Conservation (phyloP, 2,113 vertebrate genomes). For the Cinclus mexicanus region DNA sequence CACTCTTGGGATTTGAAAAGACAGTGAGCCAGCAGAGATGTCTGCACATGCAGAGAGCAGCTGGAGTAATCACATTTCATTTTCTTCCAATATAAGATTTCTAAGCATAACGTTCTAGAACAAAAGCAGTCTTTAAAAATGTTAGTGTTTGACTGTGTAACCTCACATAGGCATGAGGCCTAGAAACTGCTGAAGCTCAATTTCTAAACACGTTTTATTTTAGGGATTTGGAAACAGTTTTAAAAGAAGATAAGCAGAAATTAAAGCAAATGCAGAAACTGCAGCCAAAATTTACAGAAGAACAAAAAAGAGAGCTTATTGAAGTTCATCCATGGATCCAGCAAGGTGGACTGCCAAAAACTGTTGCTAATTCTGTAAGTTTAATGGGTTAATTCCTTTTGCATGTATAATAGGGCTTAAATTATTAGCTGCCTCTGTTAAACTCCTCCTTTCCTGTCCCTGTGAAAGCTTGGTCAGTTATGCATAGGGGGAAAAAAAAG, state of each 20-base stretch:
- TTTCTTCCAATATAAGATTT: background rate
- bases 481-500: background rate
- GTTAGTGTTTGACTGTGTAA: background rate
- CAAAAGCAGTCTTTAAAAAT: background rate
- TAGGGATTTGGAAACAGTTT: slow-evolving; percentile 82
- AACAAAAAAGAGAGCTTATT: slow-evolving; percentile 84
- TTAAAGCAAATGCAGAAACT: slow-evolving; percentile 86
- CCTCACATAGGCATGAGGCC: background rate
- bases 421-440: background rate
- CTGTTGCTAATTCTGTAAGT: slow-evolving; percentile 81
- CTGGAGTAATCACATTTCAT: background rate
- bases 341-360: slow-evolving; percentile 81
- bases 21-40: background rate
- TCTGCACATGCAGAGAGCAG: background rate
- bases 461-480: background rate
- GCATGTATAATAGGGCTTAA: background rate
- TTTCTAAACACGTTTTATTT: background rate
- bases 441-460: background rate
- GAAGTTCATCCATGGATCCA: slow-evolving; percentile 92
- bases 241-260: slow-evolving; percentile 86
- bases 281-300: slow-evolving; percentile 88
- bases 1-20: background rate
- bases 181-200: background rate
- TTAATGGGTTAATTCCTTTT: background rate
- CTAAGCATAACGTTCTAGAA: background rate